These are phyloP conservation scores for Neodontobutis hainanensis DNA, from an alignment of 2,113 vertebrate species.

Conservation along the genomic window DNA sequence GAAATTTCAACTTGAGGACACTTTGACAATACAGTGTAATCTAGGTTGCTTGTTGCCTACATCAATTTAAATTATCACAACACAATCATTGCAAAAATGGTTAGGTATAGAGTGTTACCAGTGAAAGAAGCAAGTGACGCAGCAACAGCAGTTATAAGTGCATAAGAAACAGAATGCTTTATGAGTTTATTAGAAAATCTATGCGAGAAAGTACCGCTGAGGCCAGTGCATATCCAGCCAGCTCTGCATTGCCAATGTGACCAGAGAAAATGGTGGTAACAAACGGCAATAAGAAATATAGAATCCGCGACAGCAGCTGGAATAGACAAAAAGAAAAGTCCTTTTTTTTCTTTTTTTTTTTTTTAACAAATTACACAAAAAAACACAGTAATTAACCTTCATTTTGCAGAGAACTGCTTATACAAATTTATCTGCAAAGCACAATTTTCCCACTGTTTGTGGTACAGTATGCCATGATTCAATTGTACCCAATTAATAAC, in stretches of 20 bases:
- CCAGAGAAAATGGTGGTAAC: constrained; percentile 92
- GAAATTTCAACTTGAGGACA: too few relatives aligned
- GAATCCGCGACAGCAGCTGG: constrained; percentile 86
- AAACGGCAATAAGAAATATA: constrained; percentile 85
- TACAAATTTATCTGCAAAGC: too few relatives aligned
- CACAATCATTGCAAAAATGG: too few relatives aligned
- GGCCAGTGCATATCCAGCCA: constrained; percentile 88
- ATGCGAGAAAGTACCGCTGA: constrained; percentile 80
- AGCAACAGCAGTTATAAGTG: neutral
- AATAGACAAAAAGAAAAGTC: constrained; percentile 21
- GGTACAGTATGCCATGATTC: neutral
- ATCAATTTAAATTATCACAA: too few relatives aligned
- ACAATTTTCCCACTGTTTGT: neutral
- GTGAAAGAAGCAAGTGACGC: too few relatives aligned
- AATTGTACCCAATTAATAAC: neutral
- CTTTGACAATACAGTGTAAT: too few relatives aligned
- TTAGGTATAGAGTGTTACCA: too few relatives aligned
- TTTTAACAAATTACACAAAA: too few relatives aligned
- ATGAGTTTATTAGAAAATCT: too few relatives aligned
- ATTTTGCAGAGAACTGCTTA: neutral
- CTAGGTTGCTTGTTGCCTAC: too few relatives aligned
- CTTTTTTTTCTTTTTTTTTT: too few relatives aligned
- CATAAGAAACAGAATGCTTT: neutral
- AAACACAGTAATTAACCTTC: too few relatives aligned
- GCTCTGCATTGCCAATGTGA: constrained; percentile 88